phyloP scores from a whole-genome alignment of 2,888 invertebrate species.

The Synanthedon vespiformis region DNA sequence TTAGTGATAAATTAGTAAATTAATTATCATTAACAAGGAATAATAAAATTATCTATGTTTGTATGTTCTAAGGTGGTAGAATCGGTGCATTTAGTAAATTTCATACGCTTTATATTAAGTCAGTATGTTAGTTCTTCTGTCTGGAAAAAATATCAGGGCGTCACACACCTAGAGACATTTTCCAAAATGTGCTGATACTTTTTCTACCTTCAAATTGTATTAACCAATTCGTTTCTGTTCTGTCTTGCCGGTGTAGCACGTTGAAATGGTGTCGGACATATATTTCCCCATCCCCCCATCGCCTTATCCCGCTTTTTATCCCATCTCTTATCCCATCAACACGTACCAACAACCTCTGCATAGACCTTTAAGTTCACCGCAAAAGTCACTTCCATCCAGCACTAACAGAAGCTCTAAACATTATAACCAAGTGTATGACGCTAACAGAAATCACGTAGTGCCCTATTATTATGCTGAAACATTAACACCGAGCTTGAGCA shows the following conservation, averaged over 20 bases:
- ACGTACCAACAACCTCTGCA: slow-evolving; percentile 50
- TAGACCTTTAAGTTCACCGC: slow-evolving; percentile 43
- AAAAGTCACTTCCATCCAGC: slow-evolving; percentile 35
- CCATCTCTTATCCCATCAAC: slow-evolving; percentile 60
- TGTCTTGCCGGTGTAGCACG: slow-evolving; percentile 73
- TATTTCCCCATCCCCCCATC: slow-evolving; percentile 72
- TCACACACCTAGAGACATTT: not conserved
- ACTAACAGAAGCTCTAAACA: slow-evolving; percentile 40
- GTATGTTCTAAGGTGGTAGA: slow-evolving; percentile 3
- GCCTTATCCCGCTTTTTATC: slow-evolving; percentile 57
- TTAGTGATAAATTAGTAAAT: too few relatives aligned
- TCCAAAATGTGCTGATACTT: not conserved
- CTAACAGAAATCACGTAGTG: slow-evolving; percentile 68
- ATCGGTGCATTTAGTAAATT: slow-evolving; percentile 49
- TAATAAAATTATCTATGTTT: too few relatives aligned
- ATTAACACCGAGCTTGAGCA: slow-evolving; percentile 53
- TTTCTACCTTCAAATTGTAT: slow-evolving; percentile 17
- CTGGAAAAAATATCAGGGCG: not conserved
- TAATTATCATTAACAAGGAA: too few relatives aligned
- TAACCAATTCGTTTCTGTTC: slow-evolving; percentile 63
- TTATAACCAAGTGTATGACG: slow-evolving; percentile 63
- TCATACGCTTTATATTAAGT: slow-evolving; percentile 26
- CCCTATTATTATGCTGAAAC: slow-evolving; percentile 65
- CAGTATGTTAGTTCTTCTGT: not conserved
- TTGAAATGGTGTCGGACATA: slow-evolving; percentile 82